Evolutionary conservation across 37 sponge, comb jelly and placozoan species (phyloP).

Genomic region (Chondrosia reniformis): DNA sequence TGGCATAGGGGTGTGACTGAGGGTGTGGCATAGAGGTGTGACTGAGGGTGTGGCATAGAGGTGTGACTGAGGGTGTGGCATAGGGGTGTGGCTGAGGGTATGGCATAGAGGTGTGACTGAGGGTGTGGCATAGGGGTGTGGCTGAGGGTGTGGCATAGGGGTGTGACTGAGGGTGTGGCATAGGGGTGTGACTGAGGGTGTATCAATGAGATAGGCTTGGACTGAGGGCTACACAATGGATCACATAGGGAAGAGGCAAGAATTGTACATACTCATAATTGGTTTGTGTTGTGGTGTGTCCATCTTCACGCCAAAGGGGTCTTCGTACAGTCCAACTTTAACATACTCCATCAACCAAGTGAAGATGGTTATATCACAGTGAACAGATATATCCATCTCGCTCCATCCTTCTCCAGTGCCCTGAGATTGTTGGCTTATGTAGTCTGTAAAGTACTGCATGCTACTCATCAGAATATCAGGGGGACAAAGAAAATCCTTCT

Average conservation of each 20-base stretch:
- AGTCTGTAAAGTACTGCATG: conserved; percentile 90
- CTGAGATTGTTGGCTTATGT: conserved; percentile 51
- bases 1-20: no score
- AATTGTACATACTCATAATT: conserved; percentile 26
- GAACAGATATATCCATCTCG: conserved; percentile 94
- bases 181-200: no score
- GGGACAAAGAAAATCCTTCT: conserved; percentile 80
- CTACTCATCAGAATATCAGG: conserved; percentile 80
- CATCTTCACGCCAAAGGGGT: conserved; percentile 41
- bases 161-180: background rate
- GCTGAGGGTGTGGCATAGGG: background rate
- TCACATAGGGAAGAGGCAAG: background rate
- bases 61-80: no score
- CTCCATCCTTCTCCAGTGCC: conserved; percentile 50
- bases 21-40: no score
- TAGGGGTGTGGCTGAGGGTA: no score
- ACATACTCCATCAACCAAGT: conserved; percentile 93
- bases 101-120: no score
- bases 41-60: no score
- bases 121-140: background rate
- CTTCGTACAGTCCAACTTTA: conserved; percentile 65
- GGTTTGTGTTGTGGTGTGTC: conserved; percentile 37
- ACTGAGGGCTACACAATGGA: background rate
- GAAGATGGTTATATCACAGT: conserved; percentile 93
- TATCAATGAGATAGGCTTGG: no score